Base-by-base conservation (phyloP, 2,888 invertebrate genomes). In the Tetramorium bicarinatum region DNA sequence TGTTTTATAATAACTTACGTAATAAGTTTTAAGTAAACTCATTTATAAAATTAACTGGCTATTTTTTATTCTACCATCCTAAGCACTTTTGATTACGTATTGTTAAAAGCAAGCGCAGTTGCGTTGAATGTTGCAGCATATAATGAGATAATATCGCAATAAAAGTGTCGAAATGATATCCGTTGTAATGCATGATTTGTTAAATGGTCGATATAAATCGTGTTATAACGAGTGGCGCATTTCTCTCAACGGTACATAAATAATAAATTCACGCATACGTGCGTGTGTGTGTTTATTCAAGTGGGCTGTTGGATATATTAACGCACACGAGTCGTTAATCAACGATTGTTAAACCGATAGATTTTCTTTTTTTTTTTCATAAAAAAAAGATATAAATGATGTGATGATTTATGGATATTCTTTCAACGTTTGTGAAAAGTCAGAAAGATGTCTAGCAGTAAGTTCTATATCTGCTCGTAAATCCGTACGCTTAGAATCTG, bases 381-480 rank as follows among this genome's bases (percentile, higher is more conserved):
- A 74, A 59, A 74, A 59, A 74, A 13, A 41, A 25, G 11, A 41
- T 9, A 41, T 9, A 41, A 7, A 41, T 3, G 25, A 44, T 72
- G 56, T 9, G 21, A 25, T 72, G 59, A 71, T 79, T 47, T 47
- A 59, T 67, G 76, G 9, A 72, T 47, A 64, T 59, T 47, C 18
- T 59, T 21, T 71, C 59, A 38, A 59, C 34, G 44, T 47, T 59
- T 72, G 59, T 47, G 21, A 54, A 34, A 34, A 41, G 41, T 56
- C 56, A 21, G 44, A 56, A 71, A 79, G 71, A 79, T 18, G 56
- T 79, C 54, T 56, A 59, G 25, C 34, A 69, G 29, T 34, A 59
- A 71, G 79, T 79, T 59, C 15, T 47, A 59, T 47, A 79, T 59
- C 56, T 54, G 56, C 79, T 79, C 79, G 79, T 79, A 79, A 79